phyloP scores from a whole-genome alignment of 1,140 invertebrate genomes.

The Diabrotica undecimpunctata region DNA sequence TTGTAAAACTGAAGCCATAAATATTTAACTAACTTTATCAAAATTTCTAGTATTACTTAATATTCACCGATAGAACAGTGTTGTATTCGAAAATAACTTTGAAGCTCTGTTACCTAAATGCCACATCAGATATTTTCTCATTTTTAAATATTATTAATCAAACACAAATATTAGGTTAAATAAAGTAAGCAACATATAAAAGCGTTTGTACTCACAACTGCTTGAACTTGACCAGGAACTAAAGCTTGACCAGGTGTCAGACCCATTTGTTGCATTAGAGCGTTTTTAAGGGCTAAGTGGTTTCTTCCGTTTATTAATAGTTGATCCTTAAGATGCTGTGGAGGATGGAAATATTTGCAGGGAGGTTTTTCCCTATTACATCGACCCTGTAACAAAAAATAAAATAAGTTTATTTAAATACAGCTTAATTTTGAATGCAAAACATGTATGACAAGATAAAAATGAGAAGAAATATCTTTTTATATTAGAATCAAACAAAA shows the following conservation, averaged over 20 bases:
- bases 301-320: slow-evolving; percentile 98
- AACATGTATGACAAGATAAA: too few relatives aligned
- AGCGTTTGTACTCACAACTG: slow-evolving; percentile 72
- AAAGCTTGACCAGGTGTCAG: slow-evolving; percentile 80
- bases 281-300: slow-evolving; percentile 96
- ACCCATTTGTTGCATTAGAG: slow-evolving; percentile 93
- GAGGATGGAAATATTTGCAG: slow-evolving; percentile 99
- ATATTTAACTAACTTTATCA: too few relatives aligned
- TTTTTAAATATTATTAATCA: background rate
- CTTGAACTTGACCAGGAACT: slow-evolving; percentile 83
- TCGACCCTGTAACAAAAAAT: slow-evolving; percentile 78
- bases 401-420: background rate
- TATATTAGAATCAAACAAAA: too few relatives aligned
- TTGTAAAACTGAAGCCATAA: too few relatives aligned
- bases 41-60: too few relatives aligned
- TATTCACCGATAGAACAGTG: too few relatives aligned
- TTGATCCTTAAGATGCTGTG: slow-evolving; percentile 99
- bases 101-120: too few relatives aligned
- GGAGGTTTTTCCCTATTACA: slow-evolving; percentile 99
- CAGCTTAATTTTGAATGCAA: background rate
- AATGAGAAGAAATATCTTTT: too few relatives aligned
- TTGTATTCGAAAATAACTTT: too few relatives aligned
- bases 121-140: background rate
- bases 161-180: slow-evolving; percentile 19
- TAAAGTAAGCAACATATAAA: slow-evolving; percentile 20